Evolutionary conservation across 2,888 invertebrate genomes (phyloP).

Genomic region (Brachyptera risi): DNA sequence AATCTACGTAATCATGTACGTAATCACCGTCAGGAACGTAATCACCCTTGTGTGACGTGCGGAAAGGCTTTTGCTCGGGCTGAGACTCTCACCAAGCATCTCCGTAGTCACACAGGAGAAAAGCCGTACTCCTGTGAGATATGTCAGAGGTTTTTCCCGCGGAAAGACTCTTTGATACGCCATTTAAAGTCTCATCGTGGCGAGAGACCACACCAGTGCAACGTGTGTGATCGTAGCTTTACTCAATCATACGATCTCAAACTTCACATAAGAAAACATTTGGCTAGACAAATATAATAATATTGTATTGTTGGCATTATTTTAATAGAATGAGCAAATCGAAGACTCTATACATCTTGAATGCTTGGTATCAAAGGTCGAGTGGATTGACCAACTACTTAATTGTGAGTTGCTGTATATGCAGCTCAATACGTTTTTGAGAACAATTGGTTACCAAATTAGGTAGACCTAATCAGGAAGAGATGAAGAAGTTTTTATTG

Average conservation of each 20-base stretch:
- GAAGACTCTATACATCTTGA: too few relatives aligned
- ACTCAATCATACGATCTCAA: conserved; percentile 17
- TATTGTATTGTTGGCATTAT: too few relatives aligned
- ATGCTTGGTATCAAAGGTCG: too few relatives aligned
- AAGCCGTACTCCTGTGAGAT: conserved; percentile 13
- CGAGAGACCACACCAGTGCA: conserved; percentile 15
- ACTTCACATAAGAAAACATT: conserved; percentile 4
- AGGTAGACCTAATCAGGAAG: too few relatives aligned
- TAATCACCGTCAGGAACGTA: conserved; percentile 12
- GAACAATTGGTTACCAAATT: too few relatives aligned
- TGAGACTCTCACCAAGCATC: conserved; percentile 15
- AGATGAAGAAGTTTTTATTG: too few relatives aligned
- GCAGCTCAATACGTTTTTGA: too few relatives aligned
- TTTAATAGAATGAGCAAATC: too few relatives aligned
- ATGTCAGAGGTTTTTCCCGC: conserved; percentile 1
- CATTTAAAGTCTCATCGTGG: conserved; percentile 10
- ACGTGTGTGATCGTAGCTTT: conserved; percentile 6
- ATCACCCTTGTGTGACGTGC: conserved; percentile 13
- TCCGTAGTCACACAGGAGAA: conserved; percentile 9
- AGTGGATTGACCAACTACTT: too few relatives aligned
- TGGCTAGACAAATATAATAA: conserved; percentile 8
- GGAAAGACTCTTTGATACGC: conserved; percentile 17
- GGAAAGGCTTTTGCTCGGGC: conserved; percentile 13
- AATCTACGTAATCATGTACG: conserved; percentile 12
- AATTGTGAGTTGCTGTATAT: too few relatives aligned